phyloP scores from a whole-genome alignment of 2,888 invertebrate species.

The Chloromyia formosa region DNA sequence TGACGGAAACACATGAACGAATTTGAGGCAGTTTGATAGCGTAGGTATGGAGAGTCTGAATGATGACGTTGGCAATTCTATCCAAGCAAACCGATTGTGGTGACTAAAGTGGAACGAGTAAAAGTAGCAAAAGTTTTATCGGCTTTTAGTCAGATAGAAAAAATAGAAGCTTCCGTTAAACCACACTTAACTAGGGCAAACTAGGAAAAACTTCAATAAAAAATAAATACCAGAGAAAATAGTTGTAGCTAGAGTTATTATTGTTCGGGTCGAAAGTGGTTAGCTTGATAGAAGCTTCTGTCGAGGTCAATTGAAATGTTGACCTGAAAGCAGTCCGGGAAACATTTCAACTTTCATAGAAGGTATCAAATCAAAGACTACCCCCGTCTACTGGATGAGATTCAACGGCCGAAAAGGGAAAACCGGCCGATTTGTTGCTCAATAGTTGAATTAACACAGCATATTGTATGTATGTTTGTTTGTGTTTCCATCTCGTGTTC shows the following conservation, averaged over 20 bases:
- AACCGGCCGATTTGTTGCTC: background rate
- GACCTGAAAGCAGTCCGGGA: background rate
- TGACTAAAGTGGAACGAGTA: background rate
- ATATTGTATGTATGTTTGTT: too few relatives aligned
- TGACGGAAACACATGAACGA: constrained; percentile 17
- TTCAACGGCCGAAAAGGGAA: background rate
- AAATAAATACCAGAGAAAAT: background rate
- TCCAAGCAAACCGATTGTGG: background rate
- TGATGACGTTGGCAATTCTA: constrained; percentile 14
- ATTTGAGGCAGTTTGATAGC: constrained; percentile 4
- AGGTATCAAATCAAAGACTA: constrained; percentile 2
- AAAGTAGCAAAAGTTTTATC: background rate
- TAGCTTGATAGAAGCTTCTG: background rate
- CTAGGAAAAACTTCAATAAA: background rate
- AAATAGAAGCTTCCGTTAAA: background rate
- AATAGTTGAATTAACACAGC: too few relatives aligned
- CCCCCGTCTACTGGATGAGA: background rate
- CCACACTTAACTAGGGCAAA: background rate
- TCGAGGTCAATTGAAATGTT: background rate
- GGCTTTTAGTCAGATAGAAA: background rate
- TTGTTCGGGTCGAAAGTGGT: background rate
- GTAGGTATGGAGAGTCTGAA: background rate
- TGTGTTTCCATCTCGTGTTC: too few relatives aligned
- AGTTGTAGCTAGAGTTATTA: background rate
- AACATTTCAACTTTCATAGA: background rate